Base-by-base conservation (phyloP, 2,797 vertebrate genomes). In the Cottoperca gobio region DNA sequence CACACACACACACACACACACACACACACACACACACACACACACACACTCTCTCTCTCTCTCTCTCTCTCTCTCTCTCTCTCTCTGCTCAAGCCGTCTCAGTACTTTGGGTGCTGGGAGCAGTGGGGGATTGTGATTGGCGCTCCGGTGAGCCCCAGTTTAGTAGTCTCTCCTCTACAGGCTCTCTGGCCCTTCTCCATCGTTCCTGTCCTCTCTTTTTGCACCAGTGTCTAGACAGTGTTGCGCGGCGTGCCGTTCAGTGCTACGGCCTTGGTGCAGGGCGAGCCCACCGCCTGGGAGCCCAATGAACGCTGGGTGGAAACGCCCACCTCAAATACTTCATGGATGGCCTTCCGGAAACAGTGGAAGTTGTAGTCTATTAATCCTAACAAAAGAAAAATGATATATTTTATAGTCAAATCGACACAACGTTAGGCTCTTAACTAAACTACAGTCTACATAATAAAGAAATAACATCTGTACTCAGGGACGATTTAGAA, bases 281-380 rank as follows among this genome's bases (percentile, higher is more conserved):
- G 96, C 11, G 95, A 92, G 84, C 94, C 96, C 58, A 94, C 88
- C 48, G 96, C 95, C 86, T 96, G 96, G 39, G 92, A 79, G 87
- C 95, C 96, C 82, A 88, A 84, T 13, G 78, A 72, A 79, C 97
- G 94, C 84, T 96, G 96, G 77, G 95, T 95, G 81, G 96, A 95
- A 78, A 98, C 93, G 8, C 98, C 97, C 70, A 99, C 98, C 89
- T 99, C 98, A 52, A 99, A 99, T 70, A 99, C 98, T 92, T 99
- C 98, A 59, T 99, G 98, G 92, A 99, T 99, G 91, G 98, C 98
- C 95, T 99, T 99, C 73, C 98, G 97, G 94, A 99, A 99, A 95
- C 98, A 99, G 91, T 99, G 98, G 89, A 99, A 99, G 92, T 99
- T 99, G 96, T 99, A 99, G 93, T 99, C 98, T 96, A 99, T 99